Base-by-base conservation (phyloP, 1,140 invertebrate genomes). In the Epicauta chinensis region DNA sequence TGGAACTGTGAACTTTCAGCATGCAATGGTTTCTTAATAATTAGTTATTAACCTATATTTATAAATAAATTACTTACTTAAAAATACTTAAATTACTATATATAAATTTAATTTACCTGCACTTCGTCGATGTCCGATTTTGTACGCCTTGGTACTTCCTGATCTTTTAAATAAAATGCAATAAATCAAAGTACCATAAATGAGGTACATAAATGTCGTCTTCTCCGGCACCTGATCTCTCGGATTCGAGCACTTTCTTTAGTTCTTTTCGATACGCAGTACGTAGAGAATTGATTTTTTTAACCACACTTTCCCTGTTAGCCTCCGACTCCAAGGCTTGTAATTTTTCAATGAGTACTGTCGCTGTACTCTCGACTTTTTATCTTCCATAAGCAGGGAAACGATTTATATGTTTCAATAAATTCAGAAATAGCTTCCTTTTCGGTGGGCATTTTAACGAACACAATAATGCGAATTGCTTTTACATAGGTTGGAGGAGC, bases 271-370 rank as follows among this genome's bases (percentile, higher is more conserved):
- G 48, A 16, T 63, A 71, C 10, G 55, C 60, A 5, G 62, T 67
- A 9, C 68, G 51, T 12, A 70, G 38, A 0, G 60, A 61, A 56
- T 71, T 67, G 35, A 70, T 71, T 50, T 68, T 69, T 36, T 60
- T 57, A 32, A 62, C 60, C 1, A 70, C 66, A 10, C 52, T 62
- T n/a, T 67, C 59, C n/a, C 52, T 61, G 13, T 51, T 56, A 1
- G 66, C 66, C 0, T 50, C 7, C 13, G 61, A 55, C 23, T 67
- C 60, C 0, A 66, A 40, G 39, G 66, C 58, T 16, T 58, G 43
- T 16, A 59, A 47, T 49, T 69, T 67, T 0, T 57, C 51, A 1
- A 68, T 48, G 13, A 71, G 60, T 7, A n/a, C 40, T 10, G 23
- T 51, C 32, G 10, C 34, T 38, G 15, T 51, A 51, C 9, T 43